Evolutionary conservation across 2,888 invertebrate species (phyloP).

Genomic region (Agrochola lychnidis): DNA sequence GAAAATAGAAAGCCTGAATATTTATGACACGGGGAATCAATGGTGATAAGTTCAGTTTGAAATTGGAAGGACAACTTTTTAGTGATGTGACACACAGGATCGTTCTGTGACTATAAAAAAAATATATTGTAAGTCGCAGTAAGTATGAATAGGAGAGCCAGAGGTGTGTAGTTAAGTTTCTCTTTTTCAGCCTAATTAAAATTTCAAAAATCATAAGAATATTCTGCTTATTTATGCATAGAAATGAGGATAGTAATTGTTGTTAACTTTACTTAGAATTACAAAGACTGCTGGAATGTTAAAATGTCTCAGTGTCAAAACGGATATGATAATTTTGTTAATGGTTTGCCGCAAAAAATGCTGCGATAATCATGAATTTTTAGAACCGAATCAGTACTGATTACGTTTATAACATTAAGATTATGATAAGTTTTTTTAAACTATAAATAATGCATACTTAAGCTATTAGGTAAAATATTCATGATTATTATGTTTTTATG

Average conservation of each 20-base stretch:
- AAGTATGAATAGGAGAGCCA: not conserved
- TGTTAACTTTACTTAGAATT: not conserved
- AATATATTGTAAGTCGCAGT: not conserved
- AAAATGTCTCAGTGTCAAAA: conserved; percentile 7
- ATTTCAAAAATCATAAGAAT: not conserved
- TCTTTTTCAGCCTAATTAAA: not conserved
- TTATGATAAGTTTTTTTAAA: conserved; percentile 31
- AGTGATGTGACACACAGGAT: not conserved
- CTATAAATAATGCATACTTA: not conserved
- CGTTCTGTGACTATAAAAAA: not conserved
- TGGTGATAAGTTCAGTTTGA: not conserved
- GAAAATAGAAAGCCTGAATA: not conserved
- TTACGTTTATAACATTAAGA: conserved; percentile 16
- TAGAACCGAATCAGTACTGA: conserved; percentile 40
- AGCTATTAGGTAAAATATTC: not conserved
- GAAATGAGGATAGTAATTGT: not conserved
- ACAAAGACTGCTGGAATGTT: not conserved
- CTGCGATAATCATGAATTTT: conserved; percentile 18
- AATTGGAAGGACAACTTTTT: not conserved
- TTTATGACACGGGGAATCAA: not conserved
- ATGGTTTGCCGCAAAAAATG: conserved; percentile 8
- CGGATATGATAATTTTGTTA: conserved; percentile 14
- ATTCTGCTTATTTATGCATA: not conserved
- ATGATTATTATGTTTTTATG: not conserved
- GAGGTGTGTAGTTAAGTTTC: not conserved